These are phyloP conservation scores for Caenorhabditis inopinata DNA, from an alignment of 1,140 invertebrate genomes.

Conservation along the genomic window DNA sequence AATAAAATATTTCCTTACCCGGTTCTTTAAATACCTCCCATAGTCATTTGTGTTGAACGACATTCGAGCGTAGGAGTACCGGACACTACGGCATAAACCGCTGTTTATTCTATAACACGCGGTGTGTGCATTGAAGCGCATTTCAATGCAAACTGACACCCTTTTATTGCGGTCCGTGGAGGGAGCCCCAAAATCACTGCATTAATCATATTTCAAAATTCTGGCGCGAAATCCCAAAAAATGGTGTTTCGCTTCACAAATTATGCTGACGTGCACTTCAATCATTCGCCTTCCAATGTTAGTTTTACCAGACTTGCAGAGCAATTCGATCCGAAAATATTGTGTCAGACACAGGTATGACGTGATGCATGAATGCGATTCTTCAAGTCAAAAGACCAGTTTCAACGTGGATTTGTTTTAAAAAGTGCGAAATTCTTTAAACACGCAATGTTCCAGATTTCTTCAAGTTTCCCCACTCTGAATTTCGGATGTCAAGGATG, in stretches of 20 bases:
- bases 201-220: background rate
- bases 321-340: conserved; percentile 21
- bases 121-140: background rate
- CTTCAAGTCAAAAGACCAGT: no score
- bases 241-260: background rate
- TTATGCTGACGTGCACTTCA: background rate
- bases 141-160: conserved; percentile 28
- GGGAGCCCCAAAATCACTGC: background rate
- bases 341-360: background rate
- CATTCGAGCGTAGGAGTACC: background rate
- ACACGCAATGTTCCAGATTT: no score
- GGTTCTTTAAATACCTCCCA: background rate
- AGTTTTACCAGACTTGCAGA: conserved; percentile 4
- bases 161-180: background rate
- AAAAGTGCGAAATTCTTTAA: no score
- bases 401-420: no score
- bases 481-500: no score
- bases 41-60: background rate
- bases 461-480: no score
- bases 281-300: background rate
- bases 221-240: background rate
- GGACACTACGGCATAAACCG: background rate
- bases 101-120: background rate
- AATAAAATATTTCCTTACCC: background rate
- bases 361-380: no score